These are phyloP conservation scores for Glyphotaelius pellucidus DNA, from an alignment of 2,888 invertebrate genomes.

Conservation along the genomic window DNA sequence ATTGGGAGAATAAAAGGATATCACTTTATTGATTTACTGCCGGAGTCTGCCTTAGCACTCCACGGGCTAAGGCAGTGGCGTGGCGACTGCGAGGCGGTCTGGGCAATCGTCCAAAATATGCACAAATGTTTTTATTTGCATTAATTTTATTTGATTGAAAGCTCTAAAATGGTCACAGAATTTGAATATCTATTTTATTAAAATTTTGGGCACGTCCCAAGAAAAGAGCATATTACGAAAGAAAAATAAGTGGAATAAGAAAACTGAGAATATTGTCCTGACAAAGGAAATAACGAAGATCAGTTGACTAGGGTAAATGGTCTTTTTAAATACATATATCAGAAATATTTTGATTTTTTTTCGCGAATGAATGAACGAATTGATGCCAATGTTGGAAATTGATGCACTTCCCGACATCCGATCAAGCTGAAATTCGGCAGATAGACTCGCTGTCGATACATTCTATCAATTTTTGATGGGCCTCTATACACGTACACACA, in stretches of 20 bases:
- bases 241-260: no score
- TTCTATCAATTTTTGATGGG: no score
- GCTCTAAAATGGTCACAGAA: background rate
- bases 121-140: background rate
- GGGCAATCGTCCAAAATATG: background rate
- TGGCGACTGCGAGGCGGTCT: background rate
- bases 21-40: slow-evolving; percentile 36
- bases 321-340: background rate
- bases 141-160: background rate
- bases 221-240: background rate
- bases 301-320: background rate
- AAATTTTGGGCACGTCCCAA: background rate
- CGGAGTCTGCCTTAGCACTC: background rate
- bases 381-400: no score
- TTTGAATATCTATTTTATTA: no score
- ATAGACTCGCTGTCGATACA: no score
- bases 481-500: no score
- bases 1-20: slow-evolving; percentile 21
- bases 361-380: no score
- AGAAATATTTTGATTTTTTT: no score
- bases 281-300: background rate
- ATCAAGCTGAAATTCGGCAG: no score
- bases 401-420: no score
- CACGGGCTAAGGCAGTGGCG: background rate
- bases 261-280: background rate